These are phyloP conservation scores for Aphelenchoides avenae DNA, from an alignment of 1,140 invertebrate species.

Conservation along the genomic window DNA sequence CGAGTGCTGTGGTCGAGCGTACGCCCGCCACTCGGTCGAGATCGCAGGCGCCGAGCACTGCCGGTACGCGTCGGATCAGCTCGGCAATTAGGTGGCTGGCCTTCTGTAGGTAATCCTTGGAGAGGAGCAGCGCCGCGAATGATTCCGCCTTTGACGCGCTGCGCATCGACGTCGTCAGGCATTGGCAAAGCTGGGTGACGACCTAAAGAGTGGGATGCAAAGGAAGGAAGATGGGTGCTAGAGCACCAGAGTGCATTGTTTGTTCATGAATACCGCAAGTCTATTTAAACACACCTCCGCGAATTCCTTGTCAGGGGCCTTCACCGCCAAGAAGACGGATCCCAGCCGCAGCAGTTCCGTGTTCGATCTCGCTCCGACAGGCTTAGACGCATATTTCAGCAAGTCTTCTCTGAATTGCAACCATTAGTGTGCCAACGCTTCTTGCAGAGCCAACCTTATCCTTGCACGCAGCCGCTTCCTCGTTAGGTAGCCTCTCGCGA, in stretches of 20 bases:
- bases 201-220: conserved; percentile 9
- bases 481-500: conserved; percentile 12
- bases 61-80: conserved; percentile 20
- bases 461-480: too few species aligned
- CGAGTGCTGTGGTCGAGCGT: conserved; percentile 4
- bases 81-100: conserved; percentile 28
- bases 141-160: conserved; percentile 20
- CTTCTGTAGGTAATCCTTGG: conserved; percentile 24
- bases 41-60: conserved; percentile 11
- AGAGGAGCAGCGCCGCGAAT: conserved; percentile 42
- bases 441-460: conserved; percentile 11
- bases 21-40: conserved; percentile 15
- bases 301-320: neutral
- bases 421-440: conserved; percentile 11
- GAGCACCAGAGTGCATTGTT: too few species aligned
- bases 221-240: conserved; percentile 1
- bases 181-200: neutral
- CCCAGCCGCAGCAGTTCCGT: conserved; percentile 11
- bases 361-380: neutral
- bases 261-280: too few species aligned
- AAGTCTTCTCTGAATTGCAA: neutral
- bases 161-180: conserved; percentile 19
- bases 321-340: conserved; percentile 5
- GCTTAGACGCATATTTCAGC: conserved; percentile 12
- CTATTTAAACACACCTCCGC: conserved; percentile 2